These are phyloP conservation scores for Nemoura dubitans DNA, from an alignment of 2,888 invertebrate genomes.

Conservation along the genomic window DNA sequence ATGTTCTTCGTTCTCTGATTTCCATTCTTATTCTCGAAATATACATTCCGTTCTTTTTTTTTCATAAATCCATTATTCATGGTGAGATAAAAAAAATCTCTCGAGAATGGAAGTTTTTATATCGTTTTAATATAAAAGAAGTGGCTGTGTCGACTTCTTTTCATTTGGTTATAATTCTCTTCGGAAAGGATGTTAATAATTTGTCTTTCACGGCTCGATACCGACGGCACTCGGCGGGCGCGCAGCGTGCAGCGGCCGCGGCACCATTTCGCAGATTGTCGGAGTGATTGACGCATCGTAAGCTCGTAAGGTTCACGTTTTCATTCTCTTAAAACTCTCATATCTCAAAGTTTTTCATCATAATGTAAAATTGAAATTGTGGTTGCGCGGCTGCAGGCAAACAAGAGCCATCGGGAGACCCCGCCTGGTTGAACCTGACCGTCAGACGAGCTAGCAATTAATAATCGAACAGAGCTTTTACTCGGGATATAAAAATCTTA, in stretches of 20 bases:
- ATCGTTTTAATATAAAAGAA: slow-evolving; percentile 47
- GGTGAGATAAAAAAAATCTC: slow-evolving; percentile 38
- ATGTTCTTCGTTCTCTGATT: neutral
- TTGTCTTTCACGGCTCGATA: slow-evolving; percentile 48
- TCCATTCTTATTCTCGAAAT: slow-evolving; percentile 21
- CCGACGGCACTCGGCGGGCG: neutral
- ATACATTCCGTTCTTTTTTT: slow-evolving; percentile 33
- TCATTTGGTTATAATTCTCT: slow-evolving; percentile 44
- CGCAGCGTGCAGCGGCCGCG: neutral
- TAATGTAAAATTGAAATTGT: slow-evolving; percentile 46
- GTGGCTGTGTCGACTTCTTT: slow-evolving; percentile 39
- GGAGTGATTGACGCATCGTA: slow-evolving; percentile 44
- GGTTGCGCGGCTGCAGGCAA: slow-evolving; percentile 27
- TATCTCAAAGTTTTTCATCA: slow-evolving; percentile 43
- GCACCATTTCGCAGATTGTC: neutral
- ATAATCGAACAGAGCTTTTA: slow-evolving; percentile 33
- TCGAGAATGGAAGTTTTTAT: slow-evolving; percentile 45
- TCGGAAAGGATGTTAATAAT: slow-evolving; percentile 46
- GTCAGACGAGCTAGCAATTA: slow-evolving; percentile 34
- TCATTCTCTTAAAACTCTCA: slow-evolving; percentile 37
- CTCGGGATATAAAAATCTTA: slow-evolving; percentile 12
- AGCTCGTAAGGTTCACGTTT: slow-evolving; percentile 33
- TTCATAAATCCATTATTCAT: slow-evolving; percentile 45
- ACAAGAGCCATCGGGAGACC: slow-evolving; percentile 8
- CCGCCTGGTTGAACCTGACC: neutral